A percentile compares a stretch with the other conserved stretches of the same genome.
Conservation (phyloP, 53 echinoderm and acorn worm species). For the Apostichopus leukothele region DNA sequence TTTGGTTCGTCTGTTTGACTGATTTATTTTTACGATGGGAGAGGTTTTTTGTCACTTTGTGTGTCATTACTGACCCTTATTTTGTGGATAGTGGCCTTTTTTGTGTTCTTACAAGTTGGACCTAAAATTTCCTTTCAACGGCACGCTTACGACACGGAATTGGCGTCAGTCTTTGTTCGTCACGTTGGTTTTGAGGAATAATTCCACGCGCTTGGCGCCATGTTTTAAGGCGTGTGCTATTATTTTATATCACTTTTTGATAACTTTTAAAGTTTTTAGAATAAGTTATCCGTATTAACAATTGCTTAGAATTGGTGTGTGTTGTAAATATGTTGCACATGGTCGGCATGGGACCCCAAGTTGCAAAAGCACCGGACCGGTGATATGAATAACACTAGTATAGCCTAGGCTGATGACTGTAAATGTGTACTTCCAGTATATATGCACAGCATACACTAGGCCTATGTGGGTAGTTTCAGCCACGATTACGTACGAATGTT, state of each 20-base stretch:
- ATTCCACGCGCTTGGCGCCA: constrained; percentile 22
- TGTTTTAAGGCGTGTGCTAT: constrained; percentile 24
- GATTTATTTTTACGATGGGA: neutral
- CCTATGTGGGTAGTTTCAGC: too few relatives aligned
- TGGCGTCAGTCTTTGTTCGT: constrained; percentile 32
- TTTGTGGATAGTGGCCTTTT: constrained; percentile 38
- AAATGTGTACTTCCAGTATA: neutral
- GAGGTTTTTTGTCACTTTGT: constrained; percentile 1
- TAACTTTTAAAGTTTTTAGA: neutral
- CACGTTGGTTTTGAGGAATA: constrained; percentile 12
- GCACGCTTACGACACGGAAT: constrained; percentile 11
- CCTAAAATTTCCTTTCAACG: constrained; percentile 21
- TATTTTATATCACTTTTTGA: neutral
- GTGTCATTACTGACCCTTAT: constrained; percentile 24
- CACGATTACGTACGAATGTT: too few relatives aligned
- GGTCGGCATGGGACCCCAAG: constrained; percentile 34
- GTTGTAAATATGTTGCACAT: constrained; percentile 38
- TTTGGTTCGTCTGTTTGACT: neutral
- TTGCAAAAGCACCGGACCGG: constrained; percentile 8
- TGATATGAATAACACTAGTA: neutral
- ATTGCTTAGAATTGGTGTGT: constrained; percentile 3
- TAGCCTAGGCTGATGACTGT: too few relatives aligned
- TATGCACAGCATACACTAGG: neutral
- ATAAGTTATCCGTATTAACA: neutral
- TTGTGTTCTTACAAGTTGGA: constrained; percentile 35